phyloP scores from a whole-genome alignment of 1,140 invertebrate genomes.

The Zaprionus gabonicus region DNA sequence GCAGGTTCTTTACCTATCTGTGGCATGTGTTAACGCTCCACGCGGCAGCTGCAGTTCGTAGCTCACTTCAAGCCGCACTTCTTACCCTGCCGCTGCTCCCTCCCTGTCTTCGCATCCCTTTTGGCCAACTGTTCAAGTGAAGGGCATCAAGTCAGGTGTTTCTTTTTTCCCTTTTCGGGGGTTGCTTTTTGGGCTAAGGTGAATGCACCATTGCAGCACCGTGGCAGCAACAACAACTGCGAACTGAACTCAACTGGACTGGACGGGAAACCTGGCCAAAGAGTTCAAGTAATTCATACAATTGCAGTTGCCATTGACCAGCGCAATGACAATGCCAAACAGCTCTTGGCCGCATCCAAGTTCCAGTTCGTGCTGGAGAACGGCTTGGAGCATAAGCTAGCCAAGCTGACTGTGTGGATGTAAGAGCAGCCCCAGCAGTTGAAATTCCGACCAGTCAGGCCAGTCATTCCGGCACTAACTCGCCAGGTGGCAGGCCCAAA shows the following conservation, averaged over 20 bases:
- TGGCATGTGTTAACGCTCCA: constrained; percentile 46
- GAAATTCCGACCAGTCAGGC: constrained; percentile 65
- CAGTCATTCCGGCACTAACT: constrained; percentile 74
- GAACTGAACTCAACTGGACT: constrained; percentile 1
- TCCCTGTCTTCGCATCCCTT: neutral
- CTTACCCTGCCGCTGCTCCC: neutral
- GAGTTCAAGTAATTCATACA: constrained; percentile 51
- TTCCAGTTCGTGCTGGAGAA: neutral
- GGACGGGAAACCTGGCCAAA: constrained; percentile 55
- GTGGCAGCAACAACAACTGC: constrained; percentile 7
- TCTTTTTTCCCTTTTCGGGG: constrained; percentile 32
- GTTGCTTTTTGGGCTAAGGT: constrained; percentile 66
- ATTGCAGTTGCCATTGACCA: constrained; percentile 60
- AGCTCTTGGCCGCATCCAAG: constrained; percentile 11
- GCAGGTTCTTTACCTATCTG: constrained; percentile 14
- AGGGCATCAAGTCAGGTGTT: constrained; percentile 65
- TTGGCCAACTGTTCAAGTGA: constrained; percentile 38
- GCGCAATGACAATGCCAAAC: constrained; percentile 66
- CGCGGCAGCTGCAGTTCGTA: constrained; percentile 35
- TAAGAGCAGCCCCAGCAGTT: constrained; percentile 8
- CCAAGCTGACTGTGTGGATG: neutral
- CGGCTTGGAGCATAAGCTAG: neutral
- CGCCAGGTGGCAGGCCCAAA: constrained; percentile 45
- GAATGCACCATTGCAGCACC: constrained; percentile 59
- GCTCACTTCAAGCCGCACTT: constrained; percentile 17